Base-by-base conservation (phyloP, 2,888 invertebrate genomes). In the Falcaria lacertinaria region DNA sequence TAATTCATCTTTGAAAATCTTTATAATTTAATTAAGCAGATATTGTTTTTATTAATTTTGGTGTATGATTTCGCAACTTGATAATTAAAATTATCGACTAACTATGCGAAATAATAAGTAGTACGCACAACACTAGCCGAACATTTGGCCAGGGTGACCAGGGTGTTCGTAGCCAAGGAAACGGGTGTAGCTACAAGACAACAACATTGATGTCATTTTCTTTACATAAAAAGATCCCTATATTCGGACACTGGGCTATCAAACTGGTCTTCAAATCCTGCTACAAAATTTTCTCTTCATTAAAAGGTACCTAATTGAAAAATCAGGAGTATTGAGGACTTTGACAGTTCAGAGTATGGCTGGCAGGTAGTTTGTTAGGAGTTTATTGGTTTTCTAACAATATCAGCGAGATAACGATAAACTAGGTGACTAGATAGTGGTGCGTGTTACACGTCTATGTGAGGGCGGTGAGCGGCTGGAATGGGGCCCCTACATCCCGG, bases 181-280 rank as follows among this genome's bases (percentile, higher is more conserved):
- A 88, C 88, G 87, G 86, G 87, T 74, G 85, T 86, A 87, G 78
- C 80, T 82, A 82, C 78, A 75, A 76, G 76, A 83, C 82, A 88
- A 88, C 86, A 88, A 88, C 86, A 87, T 69, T 80, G 79, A 73
- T 72, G 72, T 74, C 69, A 71, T 63, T 71, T 60, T 71, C 68
- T 70, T 70, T 83, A 83, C 57, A 77, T 82, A 83, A 80, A 80
- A 77, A 66, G 55, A 50, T 51, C 54, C 44, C 42, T 43, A 48
- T 42, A 41, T 33, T 44, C 38, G 44, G 14, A 28, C 25, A 37
- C 16, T 35, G 33, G 7, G 39, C 34, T 42, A 35, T 35, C 52
- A 56, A 57, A 50, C 47, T 45, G 55, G 47, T 41, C 41, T 28
- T 43, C 42, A 43, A 50, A 51, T 50, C 38, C 47, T 34, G 41